Evolutionary conservation across 92 coral and sea anemone species (phyloP), one percentile per base, ranked within the genome.

Genomic region (Zoanthus sociatus): DNA sequence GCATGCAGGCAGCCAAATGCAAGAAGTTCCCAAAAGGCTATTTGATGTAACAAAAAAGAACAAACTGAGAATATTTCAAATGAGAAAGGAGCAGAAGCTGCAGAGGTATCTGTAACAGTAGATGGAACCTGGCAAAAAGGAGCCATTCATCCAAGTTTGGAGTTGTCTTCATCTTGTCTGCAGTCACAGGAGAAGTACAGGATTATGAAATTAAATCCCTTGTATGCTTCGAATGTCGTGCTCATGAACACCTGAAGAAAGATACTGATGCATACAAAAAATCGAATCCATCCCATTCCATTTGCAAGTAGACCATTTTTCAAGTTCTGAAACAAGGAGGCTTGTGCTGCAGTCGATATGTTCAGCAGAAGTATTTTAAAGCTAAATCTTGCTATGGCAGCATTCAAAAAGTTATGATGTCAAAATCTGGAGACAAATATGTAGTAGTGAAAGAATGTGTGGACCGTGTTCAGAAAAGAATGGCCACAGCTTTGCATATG

Each of bases 131-230:
- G 26, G 26, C 26, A 26, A 26, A 26, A 26, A 26, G 26, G 26
- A 26, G 69, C 69, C 69, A 63, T 63, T 63, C 69, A 63, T 63
- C 69, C 16, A 63, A 63, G 69, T 1, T 63, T 63, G 69, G 69
- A 63, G 69, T 63, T 1, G 69, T 63, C 6, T 9, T 63, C 7
- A 63, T 63, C 69, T n/a, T 63, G 69, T 63, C 69, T 7, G 69
- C n/a, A 63, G 18, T 88, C 9, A 87, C 93, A 44, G 88, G 92
- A n/a, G 88, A 89, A 58, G 44, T 89, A 70, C 91, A 60, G 26
- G 91, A 87, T 51, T 51, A 51, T 48, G 53, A 56, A 8, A 86
- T 87, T 14, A 78, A 78, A 72, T 79, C 71, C 83, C 78, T 64
- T 31, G 79, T 31, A 88, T 84, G 18, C 75, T 18, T 60, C 26